These are phyloP conservation scores for Etheostoma nigrum DNA, from an alignment of 2,797 vertebrate genomes.

Conservation along the genomic window DNA sequence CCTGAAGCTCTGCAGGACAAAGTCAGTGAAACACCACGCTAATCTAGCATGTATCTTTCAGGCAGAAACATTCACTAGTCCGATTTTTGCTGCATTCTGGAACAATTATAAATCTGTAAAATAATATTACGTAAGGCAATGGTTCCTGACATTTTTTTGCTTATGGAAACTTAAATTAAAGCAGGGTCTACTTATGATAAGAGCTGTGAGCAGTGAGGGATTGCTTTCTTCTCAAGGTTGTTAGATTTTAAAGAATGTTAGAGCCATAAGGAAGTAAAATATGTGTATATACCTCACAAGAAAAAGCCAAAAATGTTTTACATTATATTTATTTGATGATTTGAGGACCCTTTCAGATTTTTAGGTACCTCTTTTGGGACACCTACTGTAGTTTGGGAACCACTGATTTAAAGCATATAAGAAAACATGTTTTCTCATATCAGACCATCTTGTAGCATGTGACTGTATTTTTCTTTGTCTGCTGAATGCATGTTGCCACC, in stretches of 20 bases:
- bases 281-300: not conserved
- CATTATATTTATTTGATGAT: not conserved
- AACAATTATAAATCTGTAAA: not conserved
- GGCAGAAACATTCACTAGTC: not conserved
- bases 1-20: constrained; percentile 88
- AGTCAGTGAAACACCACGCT: constrained; percentile 12
- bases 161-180: not conserved
- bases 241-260: not conserved
- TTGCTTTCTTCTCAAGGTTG: not conserved
- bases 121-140: not conserved
- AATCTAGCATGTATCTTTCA: not conserved
- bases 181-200: no score
- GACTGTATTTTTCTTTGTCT: not conserved
- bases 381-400: not conserved
- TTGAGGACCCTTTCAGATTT: not conserved
- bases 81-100: not conserved
- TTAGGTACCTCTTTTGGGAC: not conserved
- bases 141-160: not conserved
- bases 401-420: not conserved
- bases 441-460: not conserved
- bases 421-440: not conserved
- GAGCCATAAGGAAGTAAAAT: not conserved
- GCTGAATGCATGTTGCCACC: not conserved
- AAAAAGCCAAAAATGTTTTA: not conserved
- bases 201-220: no score